Conservation (phyloP, 2,888 invertebrate species). For the Noctua comes region DNA sequence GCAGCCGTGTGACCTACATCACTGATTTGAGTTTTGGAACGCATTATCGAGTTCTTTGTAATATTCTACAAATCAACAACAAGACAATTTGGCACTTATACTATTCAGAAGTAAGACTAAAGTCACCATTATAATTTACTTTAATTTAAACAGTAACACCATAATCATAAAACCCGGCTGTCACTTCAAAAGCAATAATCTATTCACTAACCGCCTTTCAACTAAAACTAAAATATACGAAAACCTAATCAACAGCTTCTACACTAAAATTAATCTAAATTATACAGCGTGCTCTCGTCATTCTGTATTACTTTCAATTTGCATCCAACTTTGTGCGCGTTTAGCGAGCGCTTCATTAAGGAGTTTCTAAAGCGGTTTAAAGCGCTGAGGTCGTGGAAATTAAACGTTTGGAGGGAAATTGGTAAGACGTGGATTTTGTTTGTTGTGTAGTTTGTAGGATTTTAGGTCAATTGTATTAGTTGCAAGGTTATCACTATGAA, state of each 20-base stretch:
- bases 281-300: conserved; percentile 7
- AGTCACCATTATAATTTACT: conserved; percentile 12
- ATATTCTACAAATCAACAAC: neutral
- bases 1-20: neutral
- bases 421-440: conserved; percentile 21
- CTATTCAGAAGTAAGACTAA: neutral
- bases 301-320: conserved; percentile 54
- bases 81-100: neutral
- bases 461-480: neutral
- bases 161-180: neutral
- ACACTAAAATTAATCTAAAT: conserved; percentile 32
- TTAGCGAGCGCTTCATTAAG: conserved; percentile 54
- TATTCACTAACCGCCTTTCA: neutral
- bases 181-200: neutral
- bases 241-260: conserved; percentile 15
- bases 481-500: neutral
- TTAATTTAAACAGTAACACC: neutral
- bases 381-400: conserved; percentile 32
- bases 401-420: conserved; percentile 18
- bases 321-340: conserved; percentile 32
- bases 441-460: neutral
- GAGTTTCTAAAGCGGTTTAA: conserved; percentile 47
- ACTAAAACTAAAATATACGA: conserved; percentile 31
- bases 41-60: neutral
- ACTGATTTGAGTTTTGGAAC: neutral